A percentile compares a stretch with the other conserved stretches of the same genome.
phyloP scores from a whole-genome alignment of 2,888 invertebrate species.

The Orthosia gothica region DNA sequence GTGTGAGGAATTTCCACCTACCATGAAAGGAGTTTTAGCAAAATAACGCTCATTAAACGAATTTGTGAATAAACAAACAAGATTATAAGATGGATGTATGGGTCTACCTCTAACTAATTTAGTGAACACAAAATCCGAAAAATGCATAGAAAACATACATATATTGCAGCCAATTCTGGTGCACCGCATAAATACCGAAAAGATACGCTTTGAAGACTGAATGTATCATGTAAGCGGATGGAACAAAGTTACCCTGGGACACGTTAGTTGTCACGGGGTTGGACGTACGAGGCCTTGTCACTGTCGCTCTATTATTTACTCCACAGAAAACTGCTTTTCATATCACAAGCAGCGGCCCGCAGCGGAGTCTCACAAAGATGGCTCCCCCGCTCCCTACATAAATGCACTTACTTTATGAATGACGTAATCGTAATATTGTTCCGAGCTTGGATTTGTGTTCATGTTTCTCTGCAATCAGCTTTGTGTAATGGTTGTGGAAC shows the following conservation, averaged over 20 bases:
- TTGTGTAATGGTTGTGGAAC: constrained; percentile 74
- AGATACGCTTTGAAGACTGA: constrained; percentile 21
- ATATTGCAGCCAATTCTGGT: neutral
- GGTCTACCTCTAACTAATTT: neutral
- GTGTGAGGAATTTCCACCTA: constrained; percentile 76
- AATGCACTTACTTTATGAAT: constrained; percentile 87
- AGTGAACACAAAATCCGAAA: neutral
- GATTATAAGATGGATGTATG: constrained; percentile 21
- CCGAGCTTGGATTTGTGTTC: constrained; percentile 79
- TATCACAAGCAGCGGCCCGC: constrained; percentile 86
- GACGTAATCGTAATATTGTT: constrained; percentile 87
- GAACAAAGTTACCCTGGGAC: constrained; percentile 63
- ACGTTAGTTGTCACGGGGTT: constrained; percentile 73
- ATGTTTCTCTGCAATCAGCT: constrained; percentile 78
- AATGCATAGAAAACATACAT: neutral
- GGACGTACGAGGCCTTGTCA: constrained; percentile 75
- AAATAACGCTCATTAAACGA: constrained; percentile 52
- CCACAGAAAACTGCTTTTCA: constrained; percentile 88
- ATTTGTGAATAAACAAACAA: constrained; percentile 32
- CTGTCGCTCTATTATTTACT: constrained; percentile 86
- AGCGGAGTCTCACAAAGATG: constrained; percentile 83
- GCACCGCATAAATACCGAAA: constrained; percentile 15
- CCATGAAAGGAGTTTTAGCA: constrained; percentile 63
- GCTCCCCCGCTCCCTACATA: constrained; percentile 81
- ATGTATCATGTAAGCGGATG: constrained; percentile 39